Evolutionary conservation across 2,113 vertebrate species (phyloP).

Genomic region (Rhinopomastus cyanomelas): DNA sequence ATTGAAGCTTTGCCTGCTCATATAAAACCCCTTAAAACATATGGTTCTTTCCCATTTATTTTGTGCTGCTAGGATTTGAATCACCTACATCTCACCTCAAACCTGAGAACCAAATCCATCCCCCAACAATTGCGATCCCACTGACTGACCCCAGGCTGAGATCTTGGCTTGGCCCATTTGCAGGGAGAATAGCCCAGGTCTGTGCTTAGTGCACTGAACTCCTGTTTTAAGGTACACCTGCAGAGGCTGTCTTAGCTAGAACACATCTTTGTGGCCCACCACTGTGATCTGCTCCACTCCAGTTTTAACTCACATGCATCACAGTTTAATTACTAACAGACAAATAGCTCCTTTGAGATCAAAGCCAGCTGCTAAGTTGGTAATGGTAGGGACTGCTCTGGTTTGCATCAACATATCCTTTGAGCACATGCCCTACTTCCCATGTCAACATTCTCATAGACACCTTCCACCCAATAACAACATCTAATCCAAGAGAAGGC

Average conservation of each 20-base stretch:
- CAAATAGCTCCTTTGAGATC: background rate
- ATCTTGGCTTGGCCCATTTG: fast-evolving
- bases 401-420: background rate
- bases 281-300: background rate
- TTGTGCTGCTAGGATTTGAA: conserved; percentile 1
- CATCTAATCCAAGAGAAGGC: background rate
- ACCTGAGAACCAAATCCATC: background rate
- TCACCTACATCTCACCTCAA: background rate
- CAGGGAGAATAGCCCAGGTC: background rate
- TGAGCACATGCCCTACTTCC: background rate
- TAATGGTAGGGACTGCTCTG: background rate
- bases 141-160: too few species aligned
- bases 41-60: background rate
- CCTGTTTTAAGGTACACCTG: background rate
- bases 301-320: background rate
- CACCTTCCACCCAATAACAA: background rate
- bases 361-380: background rate
- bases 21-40: background rate
- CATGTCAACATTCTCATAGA: background rate
- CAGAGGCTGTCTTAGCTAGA: background rate
- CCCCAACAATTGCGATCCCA: background rate
- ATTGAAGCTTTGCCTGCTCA: background rate
- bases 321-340: background rate
- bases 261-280: background rate
- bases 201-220: background rate